Base-by-base conservation (phyloP, 2,113 vertebrate genomes). In the Zapus hudsonius region DNA sequence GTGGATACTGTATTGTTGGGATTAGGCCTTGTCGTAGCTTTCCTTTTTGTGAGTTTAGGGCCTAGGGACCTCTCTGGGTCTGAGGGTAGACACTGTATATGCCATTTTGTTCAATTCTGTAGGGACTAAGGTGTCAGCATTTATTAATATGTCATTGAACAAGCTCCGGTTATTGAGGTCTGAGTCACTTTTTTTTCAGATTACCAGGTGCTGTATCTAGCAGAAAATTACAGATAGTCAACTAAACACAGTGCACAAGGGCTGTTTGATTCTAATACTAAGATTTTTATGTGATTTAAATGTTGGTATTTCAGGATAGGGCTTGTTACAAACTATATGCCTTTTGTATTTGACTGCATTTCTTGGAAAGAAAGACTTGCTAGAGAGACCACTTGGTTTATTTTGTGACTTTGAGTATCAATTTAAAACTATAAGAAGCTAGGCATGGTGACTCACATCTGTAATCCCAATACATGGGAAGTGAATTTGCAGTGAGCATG, bases 141-240 rank as follows among this genome's bases (percentile, higher is more conserved):
- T 84, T 55, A 74, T 82, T 63, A 75, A 36, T 52, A 33, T 93
- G 85, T 63, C 57, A 73, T 57, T 15, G 47, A 94, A 52, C 42
- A 63, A 61, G 38, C 36, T 82, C 52, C 52, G 6, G 69, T 78
- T 81, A 19, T 57, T 76, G 84, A 87, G 36, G 42, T 63, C 89
- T 82, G 84, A 87, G 23, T 93, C 83, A 73, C 86, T 81, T 64
- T 72, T 90, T n/a, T n/a, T 81, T 52, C 59, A 78, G 80, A 89
- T 87, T 87, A 52, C 52, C 66, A 25, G 89, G 20, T 83, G 55
- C 59, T 76, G 61, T 83, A 61, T 17, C n/a, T 83, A 66, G 70
- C 31, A 75, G 63, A 69, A 92, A 94, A 73, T 84, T 70, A 52
- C 10, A 19, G 9, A 19, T 75, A 44, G 55, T 23, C 52, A 88